These are phyloP conservation scores for Microtus agrestis DNA, from an alignment of 2,797 vertebrate genomes.

Conservation along the genomic window DNA sequence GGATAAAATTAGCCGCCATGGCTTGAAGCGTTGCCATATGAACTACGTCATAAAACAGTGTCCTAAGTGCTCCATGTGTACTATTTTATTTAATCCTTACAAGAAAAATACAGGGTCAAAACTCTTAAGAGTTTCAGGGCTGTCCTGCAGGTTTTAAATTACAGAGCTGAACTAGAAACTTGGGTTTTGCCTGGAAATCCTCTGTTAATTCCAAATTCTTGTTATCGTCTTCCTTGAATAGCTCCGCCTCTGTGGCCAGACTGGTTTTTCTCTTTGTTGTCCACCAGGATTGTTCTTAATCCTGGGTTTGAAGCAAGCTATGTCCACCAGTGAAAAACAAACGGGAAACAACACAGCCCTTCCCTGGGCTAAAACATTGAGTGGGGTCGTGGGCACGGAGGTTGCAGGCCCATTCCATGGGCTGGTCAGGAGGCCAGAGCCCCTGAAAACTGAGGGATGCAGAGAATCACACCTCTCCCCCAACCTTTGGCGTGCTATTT, in stretches of 20 bases:
- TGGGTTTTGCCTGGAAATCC: neutral
- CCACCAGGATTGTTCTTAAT: neutral
- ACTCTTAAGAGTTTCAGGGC: neutral
- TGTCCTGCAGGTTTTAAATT: neutral
- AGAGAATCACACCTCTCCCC: neutral
- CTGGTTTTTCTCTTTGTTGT: neutral
- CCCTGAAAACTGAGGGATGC: neutral
- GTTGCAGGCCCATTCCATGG: neutral
- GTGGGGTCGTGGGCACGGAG: fast-evolving
- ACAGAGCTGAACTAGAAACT: neutral
- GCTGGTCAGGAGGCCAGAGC: neutral
- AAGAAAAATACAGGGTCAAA: neutral
- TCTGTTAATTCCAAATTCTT: neutral
- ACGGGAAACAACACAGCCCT: neutral
- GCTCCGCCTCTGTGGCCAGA: neutral
- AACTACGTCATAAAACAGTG: neutral
- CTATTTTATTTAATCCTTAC: neutral
- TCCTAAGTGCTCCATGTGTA: neutral
- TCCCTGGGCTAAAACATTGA: neutral
- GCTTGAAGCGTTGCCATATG: neutral
- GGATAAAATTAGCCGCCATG: constrained; percentile 62
- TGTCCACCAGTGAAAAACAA: neutral
- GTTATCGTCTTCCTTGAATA: too few relatives aligned
- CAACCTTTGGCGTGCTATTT: neutral
- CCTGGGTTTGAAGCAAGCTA: neutral